phyloP scores from a whole-genome alignment of 2,797 vertebrate species.

The Tolypeutes matacus region DNA sequence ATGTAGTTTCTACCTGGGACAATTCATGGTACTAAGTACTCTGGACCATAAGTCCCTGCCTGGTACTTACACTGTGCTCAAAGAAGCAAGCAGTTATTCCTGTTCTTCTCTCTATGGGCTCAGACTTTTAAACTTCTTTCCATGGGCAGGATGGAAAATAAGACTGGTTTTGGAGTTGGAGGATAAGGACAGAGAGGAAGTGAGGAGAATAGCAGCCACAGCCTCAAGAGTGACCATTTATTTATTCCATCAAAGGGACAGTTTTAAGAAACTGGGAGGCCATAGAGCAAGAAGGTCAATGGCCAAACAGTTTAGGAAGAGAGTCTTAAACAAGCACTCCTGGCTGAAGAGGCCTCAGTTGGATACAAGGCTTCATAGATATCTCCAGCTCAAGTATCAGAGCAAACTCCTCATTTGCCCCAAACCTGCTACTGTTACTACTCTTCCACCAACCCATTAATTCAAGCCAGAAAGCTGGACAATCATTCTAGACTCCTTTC shows the following conservation, averaged over 20 bases:
- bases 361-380: background rate
- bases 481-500: background rate
- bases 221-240: slow-evolving; percentile 4
- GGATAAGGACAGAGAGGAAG: background rate
- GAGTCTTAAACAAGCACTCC: background rate
- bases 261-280: background rate
- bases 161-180: background rate
- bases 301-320: background rate
- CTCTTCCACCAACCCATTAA: background rate
- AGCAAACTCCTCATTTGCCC: background rate
- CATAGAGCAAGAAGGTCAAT: background rate
- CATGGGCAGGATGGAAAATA: background rate
- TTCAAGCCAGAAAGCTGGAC: background rate
- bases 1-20: background rate
- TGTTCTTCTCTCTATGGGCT: background rate
- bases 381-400: background rate
- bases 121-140: slow-evolving; percentile 17
- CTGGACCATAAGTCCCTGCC: background rate
- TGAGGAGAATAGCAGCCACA: background rate
- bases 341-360: background rate
- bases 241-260: background rate
- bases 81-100: background rate
- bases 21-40: background rate
- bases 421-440: background rate
- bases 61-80: background rate